Evolutionary conservation across 2,888 invertebrate genomes (phyloP).

Genomic region (Reticulitermes lucifugus): DNA sequence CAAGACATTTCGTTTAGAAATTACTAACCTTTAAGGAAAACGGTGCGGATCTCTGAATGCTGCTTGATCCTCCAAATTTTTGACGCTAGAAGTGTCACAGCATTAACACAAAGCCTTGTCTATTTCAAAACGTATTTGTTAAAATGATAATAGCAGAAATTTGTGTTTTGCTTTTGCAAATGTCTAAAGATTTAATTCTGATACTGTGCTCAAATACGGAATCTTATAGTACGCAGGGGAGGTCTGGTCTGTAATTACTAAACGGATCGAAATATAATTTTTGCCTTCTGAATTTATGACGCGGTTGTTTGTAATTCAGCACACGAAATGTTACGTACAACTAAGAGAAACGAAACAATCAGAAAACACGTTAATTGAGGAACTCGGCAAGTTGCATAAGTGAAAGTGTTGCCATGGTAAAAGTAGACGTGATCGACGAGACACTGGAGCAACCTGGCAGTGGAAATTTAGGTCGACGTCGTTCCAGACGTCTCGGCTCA

Average conservation of each 20-base stretch:
- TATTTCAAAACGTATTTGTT: too few species aligned
- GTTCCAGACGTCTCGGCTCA: conserved; percentile 10
- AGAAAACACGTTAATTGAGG: neutral
- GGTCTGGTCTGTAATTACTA: neutral
- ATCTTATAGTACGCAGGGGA: neutral
- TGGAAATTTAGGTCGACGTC: conserved; percentile 7
- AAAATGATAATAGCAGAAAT: too few species aligned
- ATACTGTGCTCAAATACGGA: neutral
- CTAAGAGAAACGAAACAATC: neutral
- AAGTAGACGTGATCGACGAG: conserved; percentile 54
- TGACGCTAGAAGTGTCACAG: too few species aligned
- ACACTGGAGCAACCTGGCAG: neutral
- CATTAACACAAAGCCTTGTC: too few species aligned
- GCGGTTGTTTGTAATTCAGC: neutral
- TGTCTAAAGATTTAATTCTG: too few species aligned
- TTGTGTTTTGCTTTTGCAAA: too few species aligned
- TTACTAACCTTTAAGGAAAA: too few species aligned
- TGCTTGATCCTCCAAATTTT: too few species aligned
- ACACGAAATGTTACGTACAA: neutral
- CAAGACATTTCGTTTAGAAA: too few species aligned
- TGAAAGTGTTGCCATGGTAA: conserved; percentile 55
- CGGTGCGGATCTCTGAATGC: too few species aligned
- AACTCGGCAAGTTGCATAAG: neutral
- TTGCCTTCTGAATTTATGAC: neutral
- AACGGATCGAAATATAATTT: neutral